These are phyloP conservation scores for Drepana falcataria DNA, from an alignment of 2,888 invertebrate species.

Conservation along the genomic window DNA sequence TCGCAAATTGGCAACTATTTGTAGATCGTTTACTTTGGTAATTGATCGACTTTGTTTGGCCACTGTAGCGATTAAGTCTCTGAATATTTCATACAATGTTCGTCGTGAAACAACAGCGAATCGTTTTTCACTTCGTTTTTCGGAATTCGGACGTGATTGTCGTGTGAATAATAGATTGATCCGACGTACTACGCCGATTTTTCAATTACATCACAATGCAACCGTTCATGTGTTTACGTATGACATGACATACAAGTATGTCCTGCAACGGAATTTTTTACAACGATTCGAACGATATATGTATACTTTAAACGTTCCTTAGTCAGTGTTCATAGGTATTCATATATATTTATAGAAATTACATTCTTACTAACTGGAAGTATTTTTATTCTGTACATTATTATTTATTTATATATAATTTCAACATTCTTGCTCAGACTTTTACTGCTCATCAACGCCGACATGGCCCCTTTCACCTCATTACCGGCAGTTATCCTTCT, in stretches of 20 bases:
- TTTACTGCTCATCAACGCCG: too few species aligned
- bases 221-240: conserved; percentile 34
- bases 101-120: conserved; percentile 61
- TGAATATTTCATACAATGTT: conserved; percentile 66
- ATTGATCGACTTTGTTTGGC: conserved; percentile 55
- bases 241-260: background rate
- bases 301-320: too few species aligned
- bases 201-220: conserved; percentile 73
- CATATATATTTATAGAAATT: too few species aligned
- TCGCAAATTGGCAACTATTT: conserved; percentile 58
- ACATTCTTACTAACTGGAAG: too few species aligned
- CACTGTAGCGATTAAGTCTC: conserved; percentile 60
- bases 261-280: background rate
- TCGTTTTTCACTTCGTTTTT: conserved; percentile 71
- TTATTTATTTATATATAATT: too few species aligned
- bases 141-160: conserved; percentile 69
- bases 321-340: too few species aligned
- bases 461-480: too few species aligned
- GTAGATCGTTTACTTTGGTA: conserved; percentile 43
- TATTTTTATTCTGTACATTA: too few species aligned
- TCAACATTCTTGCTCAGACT: too few species aligned
- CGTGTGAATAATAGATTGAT: conserved; percentile 64
- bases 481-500: too few species aligned
- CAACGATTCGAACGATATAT: too few species aligned
- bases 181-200: conserved; percentile 64